phyloP scores from a whole-genome alignment of 2,797 vertebrate genomes.

The Ibycter americanus region DNA sequence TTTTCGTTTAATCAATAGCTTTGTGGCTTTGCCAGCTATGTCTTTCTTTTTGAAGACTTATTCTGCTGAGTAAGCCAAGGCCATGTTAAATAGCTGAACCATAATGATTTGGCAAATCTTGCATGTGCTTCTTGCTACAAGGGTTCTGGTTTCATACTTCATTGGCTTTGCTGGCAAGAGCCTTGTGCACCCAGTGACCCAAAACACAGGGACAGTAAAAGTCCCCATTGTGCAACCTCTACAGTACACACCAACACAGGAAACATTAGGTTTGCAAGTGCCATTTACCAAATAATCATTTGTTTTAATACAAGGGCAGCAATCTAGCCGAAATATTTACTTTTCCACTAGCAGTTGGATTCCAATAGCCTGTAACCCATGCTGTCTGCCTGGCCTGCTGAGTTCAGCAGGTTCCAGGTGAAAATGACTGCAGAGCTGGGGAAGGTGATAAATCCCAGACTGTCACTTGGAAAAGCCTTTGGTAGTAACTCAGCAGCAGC shows the following conservation, averaged over 20 bases:
- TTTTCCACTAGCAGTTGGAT: conserved; percentile 15
- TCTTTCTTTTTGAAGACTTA: conserved; percentile 33
- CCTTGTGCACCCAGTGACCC: conserved; percentile 39
- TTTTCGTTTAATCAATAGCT: conserved; percentile 59
- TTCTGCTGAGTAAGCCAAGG: conserved; percentile 64
- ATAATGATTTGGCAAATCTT: conserved; percentile 68
- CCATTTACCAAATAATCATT: conserved; percentile 45
- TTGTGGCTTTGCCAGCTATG: conserved; percentile 53
- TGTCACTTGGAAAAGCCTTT: conserved; percentile 18
- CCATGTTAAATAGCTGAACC: conserved; percentile 52
- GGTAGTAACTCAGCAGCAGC: conserved; percentile 11
- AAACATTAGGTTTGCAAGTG: conserved; percentile 51
- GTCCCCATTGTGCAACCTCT: conserved; percentile 57
- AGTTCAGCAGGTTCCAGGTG: conserved; percentile 44
- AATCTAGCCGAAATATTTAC: conserved; percentile 20
- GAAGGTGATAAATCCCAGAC: conserved; percentile 44
- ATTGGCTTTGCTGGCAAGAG: conserved; percentile 48
- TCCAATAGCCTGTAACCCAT: conserved; percentile 11
- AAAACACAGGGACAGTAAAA: conserved; percentile 12
- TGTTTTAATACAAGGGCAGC: conserved; percentile 28
- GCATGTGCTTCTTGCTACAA: conserved; percentile 31
- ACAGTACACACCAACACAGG: conserved; percentile 40
- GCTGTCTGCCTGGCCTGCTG: conserved; percentile 27
- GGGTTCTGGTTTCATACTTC: conserved; percentile 63
- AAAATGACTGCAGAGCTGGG: conserved; percentile 8